Percentiles rank a stretch among this genome's conserved stretches.
Evolutionary conservation across 2,113 vertebrate species (phyloP).

Genomic region (Rousettus leschenaultii): DNA sequence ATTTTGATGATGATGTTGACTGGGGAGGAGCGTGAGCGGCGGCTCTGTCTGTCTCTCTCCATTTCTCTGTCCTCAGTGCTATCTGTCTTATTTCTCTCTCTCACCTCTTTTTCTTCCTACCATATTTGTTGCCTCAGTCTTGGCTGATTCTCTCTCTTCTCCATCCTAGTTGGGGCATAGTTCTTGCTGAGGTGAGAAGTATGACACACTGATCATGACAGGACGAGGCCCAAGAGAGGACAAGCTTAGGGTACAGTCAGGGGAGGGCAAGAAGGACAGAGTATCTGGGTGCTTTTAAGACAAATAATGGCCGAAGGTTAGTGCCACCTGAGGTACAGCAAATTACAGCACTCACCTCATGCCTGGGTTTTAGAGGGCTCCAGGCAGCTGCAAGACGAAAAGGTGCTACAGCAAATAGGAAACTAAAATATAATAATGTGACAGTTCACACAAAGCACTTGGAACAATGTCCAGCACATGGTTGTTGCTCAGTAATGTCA

Average conservation of each 20-base stretch:
- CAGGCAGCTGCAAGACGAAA: not conserved
- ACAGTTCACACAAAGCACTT: not conserved
- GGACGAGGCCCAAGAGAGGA: not conserved
- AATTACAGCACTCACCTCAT: not conserved
- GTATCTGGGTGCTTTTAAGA: not conserved
- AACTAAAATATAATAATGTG: not conserved
- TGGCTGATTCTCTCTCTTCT: not conserved
- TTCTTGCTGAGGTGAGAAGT: not conserved
- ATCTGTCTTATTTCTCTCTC: not conserved
- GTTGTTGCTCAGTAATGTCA: not conserved
- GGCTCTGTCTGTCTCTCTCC: not conserved
- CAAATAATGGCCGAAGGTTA: not conserved
- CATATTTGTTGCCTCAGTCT: not conserved
- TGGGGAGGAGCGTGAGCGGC: too few species aligned
- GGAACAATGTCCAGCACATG: not conserved
- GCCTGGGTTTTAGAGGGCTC: not conserved
- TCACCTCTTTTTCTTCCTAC: not conserved
- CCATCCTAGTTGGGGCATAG: not conserved
- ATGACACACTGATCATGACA: not conserved
- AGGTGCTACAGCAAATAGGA: not conserved
- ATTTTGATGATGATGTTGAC: not conserved
- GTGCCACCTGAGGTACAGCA: not conserved
- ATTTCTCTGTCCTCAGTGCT: not conserved
- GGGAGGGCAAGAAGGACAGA: not conserved
- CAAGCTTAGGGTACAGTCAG: not conserved